phyloP scores from a whole-genome alignment of 2,113 vertebrate genomes.

The Sisor rabdophorus region DNA sequence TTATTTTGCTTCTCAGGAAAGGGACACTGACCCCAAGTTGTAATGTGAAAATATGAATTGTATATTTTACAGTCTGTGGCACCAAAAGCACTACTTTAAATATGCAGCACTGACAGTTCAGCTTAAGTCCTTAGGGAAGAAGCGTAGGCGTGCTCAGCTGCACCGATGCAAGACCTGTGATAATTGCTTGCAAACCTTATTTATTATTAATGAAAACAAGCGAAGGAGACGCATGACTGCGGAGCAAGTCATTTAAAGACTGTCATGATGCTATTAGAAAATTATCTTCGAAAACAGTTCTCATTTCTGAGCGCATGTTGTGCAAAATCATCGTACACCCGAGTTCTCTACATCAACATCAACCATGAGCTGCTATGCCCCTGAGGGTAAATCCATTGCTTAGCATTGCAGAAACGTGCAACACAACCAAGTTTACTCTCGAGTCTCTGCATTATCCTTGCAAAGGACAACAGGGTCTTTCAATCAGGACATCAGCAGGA shows the following conservation, averaged over 20 bases:
- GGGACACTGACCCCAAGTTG: not conserved
- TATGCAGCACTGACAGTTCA: slow-evolving; percentile 11
- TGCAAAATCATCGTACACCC: slow-evolving; percentile 1
- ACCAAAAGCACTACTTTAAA: slow-evolving; percentile 5
- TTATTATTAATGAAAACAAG: slow-evolving; percentile 40
- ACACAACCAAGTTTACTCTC: not conserved
- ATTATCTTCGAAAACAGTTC: not conserved
- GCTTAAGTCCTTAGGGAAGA: slow-evolving; percentile 18
- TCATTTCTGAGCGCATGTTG: not conserved
- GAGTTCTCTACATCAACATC: slow-evolving; percentile 12
- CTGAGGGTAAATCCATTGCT: slow-evolving; percentile 7
- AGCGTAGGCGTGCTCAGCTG: slow-evolving; percentile 31
- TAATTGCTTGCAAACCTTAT: slow-evolving; percentile 39
- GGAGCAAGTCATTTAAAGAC: slow-evolving; percentile 1
- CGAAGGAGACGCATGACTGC: slow-evolving; percentile 2
- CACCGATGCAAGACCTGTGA: slow-evolving; percentile 37
- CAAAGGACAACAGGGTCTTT: slow-evolving; percentile 2
- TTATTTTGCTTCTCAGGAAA: slow-evolving; percentile 10
- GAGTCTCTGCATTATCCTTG: slow-evolving; percentile 15
- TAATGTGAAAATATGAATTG: slow-evolving; percentile 7
- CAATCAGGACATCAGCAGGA: slow-evolving; percentile 22
- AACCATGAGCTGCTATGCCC: not conserved
- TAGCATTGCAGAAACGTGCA: slow-evolving; percentile 17
- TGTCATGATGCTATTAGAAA: slow-evolving; percentile 15
- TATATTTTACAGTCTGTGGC: slow-evolving; percentile 23